Evolutionary conservation across 2,888 invertebrate genomes (phyloP), one percentile per base, ranked within the genome.

Genomic region (Villa cingulata): DNA sequence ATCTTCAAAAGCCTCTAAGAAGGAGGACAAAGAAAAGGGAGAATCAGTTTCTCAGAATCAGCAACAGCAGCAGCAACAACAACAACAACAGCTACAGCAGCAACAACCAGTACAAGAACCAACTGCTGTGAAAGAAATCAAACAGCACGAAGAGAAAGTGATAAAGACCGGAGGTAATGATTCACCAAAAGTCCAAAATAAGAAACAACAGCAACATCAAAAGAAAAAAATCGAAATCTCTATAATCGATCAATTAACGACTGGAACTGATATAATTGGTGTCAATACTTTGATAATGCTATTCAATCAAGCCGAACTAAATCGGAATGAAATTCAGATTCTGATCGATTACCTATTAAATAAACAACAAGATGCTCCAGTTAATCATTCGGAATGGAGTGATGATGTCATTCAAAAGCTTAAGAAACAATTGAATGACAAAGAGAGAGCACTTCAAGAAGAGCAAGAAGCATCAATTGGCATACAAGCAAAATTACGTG

Each of bases 311-410:
- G 84, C 89, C 52, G 81, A 84, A 56, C 75, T 94, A 42, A 86
- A 86, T 54, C 86, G 87, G 57, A 81, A 78, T 49, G 92, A 94
- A 71, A 84, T 90, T 56, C 92, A 92, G 72, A 79, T 83, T 56
- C 76, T 92, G 48, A 90, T 91, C 57, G 90, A 94, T 67, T 80
- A 86, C 55, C 74, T 94, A 58, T 75, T 92, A 57, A 89, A 90
- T 72, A 89, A 89, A 64, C 90, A 90, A 66, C 81, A 86, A 65
- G 83, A 82, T 64, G 82, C 82, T 52, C 74, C 79, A 55, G 64
- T 67, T 27, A 75, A 81, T 54, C 80, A 84, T 61, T 81, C 86
- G 3, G 89, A 90, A 61, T 89, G 89, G 89, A 81, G 81, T 45
- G 87, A 88, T 78, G 91, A 92, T 65, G 86, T 89, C 2, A 78